Conservation (phyloP, 23 tunicate species). For the Aplidium turbinatum region DNA sequence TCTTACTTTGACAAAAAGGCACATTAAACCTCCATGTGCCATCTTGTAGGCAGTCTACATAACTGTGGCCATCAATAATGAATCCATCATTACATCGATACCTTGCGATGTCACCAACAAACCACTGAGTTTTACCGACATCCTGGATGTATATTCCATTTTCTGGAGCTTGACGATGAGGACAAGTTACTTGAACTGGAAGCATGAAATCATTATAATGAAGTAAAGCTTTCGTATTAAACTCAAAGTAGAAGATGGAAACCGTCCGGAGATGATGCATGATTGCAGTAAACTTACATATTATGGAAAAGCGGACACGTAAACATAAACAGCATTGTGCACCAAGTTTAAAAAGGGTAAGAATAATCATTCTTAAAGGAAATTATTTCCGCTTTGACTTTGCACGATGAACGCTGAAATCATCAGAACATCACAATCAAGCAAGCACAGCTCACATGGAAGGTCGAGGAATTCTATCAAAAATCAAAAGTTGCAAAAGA, state of each 20-base stretch:
- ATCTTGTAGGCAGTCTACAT: constrained; percentile 16
- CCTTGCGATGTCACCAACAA: constrained; percentile 30
- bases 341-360: too few species aligned
- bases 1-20: constrained; percentile 28
- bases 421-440: not conserved
- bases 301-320: too few species aligned
- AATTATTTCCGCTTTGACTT: too few species aligned
- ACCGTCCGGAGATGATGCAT: too few species aligned
- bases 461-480: too few species aligned
- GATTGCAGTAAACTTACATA: too few species aligned
- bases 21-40: constrained; percentile 27
- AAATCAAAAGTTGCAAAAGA: not conserved
- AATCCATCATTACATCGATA: constrained; percentile 20
- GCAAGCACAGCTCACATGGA: too few species aligned
- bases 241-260: too few species aligned
- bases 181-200: constrained; percentile 24
- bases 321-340: too few species aligned
- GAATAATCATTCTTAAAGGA: not conserved
- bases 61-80: constrained; percentile 12
- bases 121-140: constrained; percentile 19
- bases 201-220: not conserved
- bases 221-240: too few species aligned
- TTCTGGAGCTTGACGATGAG: constrained; percentile 24
- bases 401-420: not conserved
- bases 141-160: constrained; percentile 32